phyloP scores from a whole-genome alignment of 1,140 invertebrate species.

The Rhopalosiphum padi region DNA sequence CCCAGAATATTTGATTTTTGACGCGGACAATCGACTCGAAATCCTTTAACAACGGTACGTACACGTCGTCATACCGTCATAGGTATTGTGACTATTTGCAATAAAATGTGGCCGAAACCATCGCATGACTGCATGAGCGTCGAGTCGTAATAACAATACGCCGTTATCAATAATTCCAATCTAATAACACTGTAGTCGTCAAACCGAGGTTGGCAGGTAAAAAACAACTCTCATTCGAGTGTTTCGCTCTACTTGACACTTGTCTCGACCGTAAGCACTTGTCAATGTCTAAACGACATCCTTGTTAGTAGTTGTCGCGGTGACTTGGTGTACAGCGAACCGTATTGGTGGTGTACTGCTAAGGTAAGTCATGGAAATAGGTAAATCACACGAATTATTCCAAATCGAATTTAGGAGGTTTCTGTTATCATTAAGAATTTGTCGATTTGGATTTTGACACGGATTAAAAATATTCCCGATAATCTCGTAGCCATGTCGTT shows the following conservation, averaged over 20 bases:
- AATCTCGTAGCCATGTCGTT: neutral
- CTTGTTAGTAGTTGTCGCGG: neutral
- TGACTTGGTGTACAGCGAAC: neutral
- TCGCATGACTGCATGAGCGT: too few species aligned
- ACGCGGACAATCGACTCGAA: neutral
- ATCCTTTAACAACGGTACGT: neutral
- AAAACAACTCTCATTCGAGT: neutral
- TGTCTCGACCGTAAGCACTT: neutral
- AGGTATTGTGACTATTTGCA: neutral
- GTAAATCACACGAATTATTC: neutral
- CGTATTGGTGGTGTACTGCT: neutral
- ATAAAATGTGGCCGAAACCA: neutral
- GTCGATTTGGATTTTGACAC: neutral
- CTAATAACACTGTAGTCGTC: neutral
- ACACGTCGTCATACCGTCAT: neutral
- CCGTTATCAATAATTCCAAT: neutral
- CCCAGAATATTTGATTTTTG: neutral
- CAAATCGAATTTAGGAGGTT: neutral
- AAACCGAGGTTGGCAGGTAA: neutral
- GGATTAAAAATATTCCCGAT: neutral
- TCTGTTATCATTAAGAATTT: neutral
- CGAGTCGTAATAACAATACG: neutral
- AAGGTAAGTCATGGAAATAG: neutral
- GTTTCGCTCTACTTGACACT: neutral
- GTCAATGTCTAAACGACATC: neutral